These are phyloP conservation scores for Fundulus diaphanus DNA, from an alignment of 2,797 vertebrate species.

Conservation along the genomic window DNA sequence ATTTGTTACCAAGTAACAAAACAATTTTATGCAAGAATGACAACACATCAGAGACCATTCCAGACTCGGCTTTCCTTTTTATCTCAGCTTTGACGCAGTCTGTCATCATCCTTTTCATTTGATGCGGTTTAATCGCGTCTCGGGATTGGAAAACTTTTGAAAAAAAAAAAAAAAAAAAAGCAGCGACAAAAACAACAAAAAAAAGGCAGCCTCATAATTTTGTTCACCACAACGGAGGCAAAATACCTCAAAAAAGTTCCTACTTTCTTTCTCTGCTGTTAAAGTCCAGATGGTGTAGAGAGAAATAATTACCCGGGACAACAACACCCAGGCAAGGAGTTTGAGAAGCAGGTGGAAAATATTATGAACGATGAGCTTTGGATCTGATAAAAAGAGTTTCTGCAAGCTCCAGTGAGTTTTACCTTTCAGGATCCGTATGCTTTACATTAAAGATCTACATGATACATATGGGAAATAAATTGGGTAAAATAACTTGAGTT, in stretches of 20 bases:
- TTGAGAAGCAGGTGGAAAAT: constrained; percentile 38
- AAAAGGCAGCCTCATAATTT: constrained; percentile 82
- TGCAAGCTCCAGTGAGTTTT: background rate
- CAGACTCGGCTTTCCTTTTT: constrained; percentile 43
- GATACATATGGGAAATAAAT: background rate
- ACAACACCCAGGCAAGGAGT: constrained; percentile 53
- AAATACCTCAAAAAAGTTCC: constrained; percentile 53
- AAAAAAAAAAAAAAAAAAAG: constrained; percentile 28
- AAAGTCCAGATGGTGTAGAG: constrained; percentile 70
- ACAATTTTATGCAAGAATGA: constrained; percentile 41
- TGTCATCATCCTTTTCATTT: constrained; percentile 77
- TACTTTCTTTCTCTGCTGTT: constrained; percentile 69
- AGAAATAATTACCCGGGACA: constrained; percentile 60
- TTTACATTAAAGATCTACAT: background rate
- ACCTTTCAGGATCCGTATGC: background rate
- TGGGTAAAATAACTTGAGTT: background rate
- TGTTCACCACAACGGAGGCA: constrained; percentile 76
- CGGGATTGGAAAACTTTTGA: constrained; percentile 82
- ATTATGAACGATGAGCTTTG: constrained; percentile 49
- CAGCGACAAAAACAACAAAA: background rate
- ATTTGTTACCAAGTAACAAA: constrained; percentile 26
- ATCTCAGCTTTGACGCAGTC: constrained; percentile 56
- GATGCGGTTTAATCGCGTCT: constrained; percentile 82
- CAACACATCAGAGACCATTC: constrained; percentile 41
- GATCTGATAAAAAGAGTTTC: constrained; percentile 24